These are phyloP conservation scores for Copidosoma aretas DNA, from an alignment of 2,888 invertebrate genomes.

Conservation along the genomic window DNA sequence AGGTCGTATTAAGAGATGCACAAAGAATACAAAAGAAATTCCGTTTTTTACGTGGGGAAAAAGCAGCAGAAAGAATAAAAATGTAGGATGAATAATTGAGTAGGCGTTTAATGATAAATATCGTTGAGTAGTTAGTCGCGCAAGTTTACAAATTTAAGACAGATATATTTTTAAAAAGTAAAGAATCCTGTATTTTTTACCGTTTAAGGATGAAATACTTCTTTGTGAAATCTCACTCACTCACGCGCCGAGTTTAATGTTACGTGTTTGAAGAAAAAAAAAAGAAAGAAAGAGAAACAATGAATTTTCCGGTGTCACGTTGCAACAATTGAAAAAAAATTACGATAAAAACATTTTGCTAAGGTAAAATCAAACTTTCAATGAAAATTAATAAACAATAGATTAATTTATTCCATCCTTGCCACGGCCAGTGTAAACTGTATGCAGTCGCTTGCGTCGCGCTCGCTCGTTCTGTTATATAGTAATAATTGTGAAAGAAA, in stretches of 20 bases:
- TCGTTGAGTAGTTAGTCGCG: conserved; percentile 28
- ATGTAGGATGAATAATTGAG: neutral
- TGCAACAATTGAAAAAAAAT: conserved; percentile 10
- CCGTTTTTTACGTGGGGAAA: conserved; percentile 3
- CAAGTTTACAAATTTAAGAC: conserved; percentile 1
- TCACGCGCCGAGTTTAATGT: conserved; percentile 10
- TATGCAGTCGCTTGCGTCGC: neutral
- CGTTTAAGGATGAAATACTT: conserved; percentile 8
- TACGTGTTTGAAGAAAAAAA: too few relatives aligned
- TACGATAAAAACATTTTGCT: too few relatives aligned
- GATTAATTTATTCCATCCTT: too few relatives aligned
- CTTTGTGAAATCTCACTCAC: conserved; percentile 12
- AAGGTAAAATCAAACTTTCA: too few relatives aligned
- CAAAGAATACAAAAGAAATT: conserved; percentile 12
- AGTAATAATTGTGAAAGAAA: neutral
- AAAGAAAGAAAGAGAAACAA: conserved; percentile 1
- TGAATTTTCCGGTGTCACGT: conserved; percentile 36
- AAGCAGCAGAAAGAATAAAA: neutral
- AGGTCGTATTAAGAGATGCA: conserved; percentile 17
- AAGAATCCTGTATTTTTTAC: conserved; percentile 22
- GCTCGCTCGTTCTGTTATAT: neutral
- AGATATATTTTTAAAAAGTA: conserved; percentile 3
- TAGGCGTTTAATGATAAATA: neutral
- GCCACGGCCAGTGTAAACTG: neutral
- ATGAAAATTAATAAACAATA: too few relatives aligned